Percentiles rank a stretch among this genome's conserved stretches.
phyloP scores from a whole-genome alignment of 1,140 invertebrate genomes.

The Drosophila littoralis region DNA sequence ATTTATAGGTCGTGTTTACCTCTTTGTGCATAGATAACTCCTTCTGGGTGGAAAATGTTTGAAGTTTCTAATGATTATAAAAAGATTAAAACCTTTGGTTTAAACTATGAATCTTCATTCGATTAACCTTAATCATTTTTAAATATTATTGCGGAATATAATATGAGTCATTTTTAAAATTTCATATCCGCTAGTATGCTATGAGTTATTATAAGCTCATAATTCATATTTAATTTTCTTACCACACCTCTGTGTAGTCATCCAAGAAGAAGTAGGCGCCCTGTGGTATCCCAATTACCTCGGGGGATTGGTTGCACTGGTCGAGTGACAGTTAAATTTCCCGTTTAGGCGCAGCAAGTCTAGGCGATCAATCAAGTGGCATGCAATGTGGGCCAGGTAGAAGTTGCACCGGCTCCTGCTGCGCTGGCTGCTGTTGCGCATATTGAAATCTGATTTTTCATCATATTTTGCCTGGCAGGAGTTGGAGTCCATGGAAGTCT shows the following conservation, averaged over 20 bases:
- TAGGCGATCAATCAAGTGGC: conserved; percentile 65
- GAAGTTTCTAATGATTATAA: too few species aligned
- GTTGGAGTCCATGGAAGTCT: conserved; percentile 36
- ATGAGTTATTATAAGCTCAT: background rate
- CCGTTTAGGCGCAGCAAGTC: conserved; percentile 39
- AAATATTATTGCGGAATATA: too few species aligned
- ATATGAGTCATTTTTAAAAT: too few species aligned
- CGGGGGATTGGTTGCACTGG: background rate
- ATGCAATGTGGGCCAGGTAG: conserved; percentile 57
- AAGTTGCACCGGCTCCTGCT: conserved; percentile 7
- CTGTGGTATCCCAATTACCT: conserved; percentile 33
- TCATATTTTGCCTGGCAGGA: conserved; percentile 53
- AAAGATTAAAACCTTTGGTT: too few species aligned
- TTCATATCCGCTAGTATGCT: too few species aligned
- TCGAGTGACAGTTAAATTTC: conserved; percentile 70
- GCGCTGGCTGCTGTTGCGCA: conserved; percentile 11
- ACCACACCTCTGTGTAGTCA: background rate
- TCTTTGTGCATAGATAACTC: too few species aligned
- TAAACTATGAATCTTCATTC: too few species aligned
- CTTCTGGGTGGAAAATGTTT: too few species aligned
- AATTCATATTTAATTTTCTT: background rate
- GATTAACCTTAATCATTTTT: too few species aligned
- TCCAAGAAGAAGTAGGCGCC: background rate
- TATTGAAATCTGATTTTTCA: conserved; percentile 57
- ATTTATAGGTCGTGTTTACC: too few species aligned